Evolutionary conservation across 2,888 invertebrate genomes (phyloP).

Genomic region (Nemotelus pantherinus): DNA sequence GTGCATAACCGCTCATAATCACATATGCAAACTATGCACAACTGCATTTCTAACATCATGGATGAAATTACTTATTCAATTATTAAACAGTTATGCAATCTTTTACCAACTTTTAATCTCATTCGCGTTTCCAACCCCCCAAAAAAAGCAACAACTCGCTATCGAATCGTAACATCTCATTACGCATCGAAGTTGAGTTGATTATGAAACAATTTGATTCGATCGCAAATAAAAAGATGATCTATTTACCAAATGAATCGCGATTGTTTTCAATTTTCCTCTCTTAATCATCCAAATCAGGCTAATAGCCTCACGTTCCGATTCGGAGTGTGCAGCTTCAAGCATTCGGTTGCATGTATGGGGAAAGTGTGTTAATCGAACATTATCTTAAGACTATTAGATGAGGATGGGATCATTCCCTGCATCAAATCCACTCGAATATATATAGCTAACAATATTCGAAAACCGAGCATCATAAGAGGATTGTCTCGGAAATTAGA

Average conservation of each 20-base stretch:
- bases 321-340: not conserved
- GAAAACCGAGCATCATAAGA: conserved; percentile 8
- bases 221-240: not conserved
- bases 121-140: too few species aligned
- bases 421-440: not conserved
- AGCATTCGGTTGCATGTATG: too few species aligned
- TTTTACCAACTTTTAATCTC: too few species aligned
- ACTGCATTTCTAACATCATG: too few species aligned
- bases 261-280: conserved; percentile 17
- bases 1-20: too few species aligned
- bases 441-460: not conserved
- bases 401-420: not conserved
- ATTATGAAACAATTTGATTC: conserved; percentile 5
- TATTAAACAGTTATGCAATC: too few species aligned
- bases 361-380: conserved; percentile 43
- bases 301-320: conserved; percentile 30
- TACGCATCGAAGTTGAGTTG: not conserved
- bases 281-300: conserved; percentile 4
- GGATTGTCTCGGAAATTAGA: conserved; percentile 9
- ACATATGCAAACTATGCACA: too few species aligned
- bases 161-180: too few species aligned
- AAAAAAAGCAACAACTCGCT: too few species aligned
- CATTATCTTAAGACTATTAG: conserved; percentile 24
- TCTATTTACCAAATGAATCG: conserved; percentile 26
- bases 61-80: too few species aligned